Evolutionary conservation across 2,113 vertebrate genomes (phyloP).

Genomic region (Puma concolor): DNA sequence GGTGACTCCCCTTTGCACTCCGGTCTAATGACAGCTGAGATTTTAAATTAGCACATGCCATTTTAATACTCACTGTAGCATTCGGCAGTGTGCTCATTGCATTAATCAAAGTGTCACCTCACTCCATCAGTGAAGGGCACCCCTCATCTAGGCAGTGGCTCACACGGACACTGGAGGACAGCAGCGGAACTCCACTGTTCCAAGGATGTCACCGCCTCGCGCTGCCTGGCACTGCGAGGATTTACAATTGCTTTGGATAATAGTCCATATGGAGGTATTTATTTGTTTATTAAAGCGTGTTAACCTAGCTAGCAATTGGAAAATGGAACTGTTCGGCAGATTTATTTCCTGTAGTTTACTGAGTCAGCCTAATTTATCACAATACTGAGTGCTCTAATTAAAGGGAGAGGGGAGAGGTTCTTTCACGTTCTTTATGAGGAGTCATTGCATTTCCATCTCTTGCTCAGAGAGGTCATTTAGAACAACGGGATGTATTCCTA

Average conservation of each 20-base stretch:
- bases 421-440: not conserved
- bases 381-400: constrained; percentile 19
- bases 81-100: not conserved
- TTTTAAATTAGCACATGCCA: constrained; percentile 58
- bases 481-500: fast-evolving
- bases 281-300: constrained; percentile 42
- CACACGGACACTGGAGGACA: not conserved
- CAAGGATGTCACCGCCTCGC: not conserved
- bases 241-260: not conserved
- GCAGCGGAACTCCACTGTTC: fast-evolving
- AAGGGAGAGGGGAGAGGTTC: not conserved
- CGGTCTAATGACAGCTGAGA: not conserved
- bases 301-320: constrained; percentile 44
- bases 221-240: not conserved
- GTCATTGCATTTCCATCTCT: not conserved
- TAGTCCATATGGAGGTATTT: not conserved
- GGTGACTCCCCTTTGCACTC: not conserved
- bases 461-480: not conserved
- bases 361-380: not conserved
- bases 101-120: constrained; percentile 63
- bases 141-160: not conserved
- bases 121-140: not conserved
- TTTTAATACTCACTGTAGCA: not conserved
- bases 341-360: constrained; percentile 26
- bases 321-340: constrained; percentile 45